A percentile compares a stretch with the other conserved stretches of the same genome.
Conservation (phyloP, 2,797 vertebrate species). For the Enteromius radiatus region DNA sequence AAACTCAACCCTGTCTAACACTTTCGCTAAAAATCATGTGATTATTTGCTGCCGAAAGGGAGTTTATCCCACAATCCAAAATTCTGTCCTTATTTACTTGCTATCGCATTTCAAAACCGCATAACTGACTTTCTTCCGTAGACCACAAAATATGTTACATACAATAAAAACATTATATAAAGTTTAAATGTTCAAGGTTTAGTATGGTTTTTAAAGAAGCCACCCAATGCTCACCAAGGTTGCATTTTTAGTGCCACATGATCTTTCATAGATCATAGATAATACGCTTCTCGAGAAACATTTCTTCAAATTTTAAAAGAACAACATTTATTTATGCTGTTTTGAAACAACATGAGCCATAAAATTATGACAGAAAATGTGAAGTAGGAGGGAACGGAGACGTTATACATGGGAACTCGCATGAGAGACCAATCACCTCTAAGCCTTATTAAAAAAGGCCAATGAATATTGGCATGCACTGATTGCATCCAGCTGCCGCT, state of each 20-base stretch:
- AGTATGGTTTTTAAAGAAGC: background rate
- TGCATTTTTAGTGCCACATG: background rate
- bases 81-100: background rate
- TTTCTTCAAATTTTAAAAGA: background rate
- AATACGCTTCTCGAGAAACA: background rate
- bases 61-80: background rate
- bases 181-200: background rate
- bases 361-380: background rate
- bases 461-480: no score
- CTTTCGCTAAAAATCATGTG: background rate
- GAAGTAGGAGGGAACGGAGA: no score
- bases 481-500: no score
- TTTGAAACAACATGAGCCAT: background rate
- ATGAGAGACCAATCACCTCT: no score
- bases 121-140: background rate
- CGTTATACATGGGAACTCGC: no score
- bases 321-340: background rate
- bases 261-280: background rate
- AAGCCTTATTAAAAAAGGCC: no score
- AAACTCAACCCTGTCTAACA: background rate
- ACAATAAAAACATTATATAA: background rate
- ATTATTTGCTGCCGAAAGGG: background rate
- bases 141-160: background rate
- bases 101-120: background rate
- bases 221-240: background rate